Percentiles rank a stretch among this genome's conserved stretches.
Evolutionary conservation across 2,888 invertebrate genomes (phyloP).

Genomic region (Pollenia labialis): DNA sequence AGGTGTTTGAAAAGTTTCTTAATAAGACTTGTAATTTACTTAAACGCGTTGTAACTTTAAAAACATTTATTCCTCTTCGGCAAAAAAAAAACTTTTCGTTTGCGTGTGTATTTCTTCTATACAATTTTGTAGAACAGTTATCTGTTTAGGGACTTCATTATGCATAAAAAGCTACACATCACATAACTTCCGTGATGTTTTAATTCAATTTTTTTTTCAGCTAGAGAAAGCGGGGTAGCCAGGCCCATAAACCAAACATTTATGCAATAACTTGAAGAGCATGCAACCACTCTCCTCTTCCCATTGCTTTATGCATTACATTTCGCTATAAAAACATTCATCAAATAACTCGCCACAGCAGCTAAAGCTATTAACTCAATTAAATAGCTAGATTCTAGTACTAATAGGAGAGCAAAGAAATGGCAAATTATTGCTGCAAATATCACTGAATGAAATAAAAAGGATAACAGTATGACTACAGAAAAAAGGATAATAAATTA

Average conservation of each 20-base stretch:
- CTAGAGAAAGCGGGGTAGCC: background rate
- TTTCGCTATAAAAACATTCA: background rate
- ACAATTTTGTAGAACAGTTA: background rate
- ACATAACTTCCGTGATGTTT: conserved; percentile 33
- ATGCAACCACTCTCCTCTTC: background rate
- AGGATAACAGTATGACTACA: background rate
- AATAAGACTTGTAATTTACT: no score
- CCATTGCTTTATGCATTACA: background rate
- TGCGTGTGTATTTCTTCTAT: background rate
- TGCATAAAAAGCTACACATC: background rate
- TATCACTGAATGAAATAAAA: background rate
- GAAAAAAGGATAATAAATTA: conserved; percentile 21
- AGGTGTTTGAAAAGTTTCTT: no score
- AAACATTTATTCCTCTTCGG: background rate
- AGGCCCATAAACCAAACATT: background rate
- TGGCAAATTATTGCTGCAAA: conserved; percentile 13
- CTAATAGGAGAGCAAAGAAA: background rate
- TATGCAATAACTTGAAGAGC: background rate
- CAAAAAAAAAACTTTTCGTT: background rate
- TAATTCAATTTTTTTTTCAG: conserved; percentile 30
- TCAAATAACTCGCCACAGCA: background rate
- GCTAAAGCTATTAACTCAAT: conserved; percentile 42
- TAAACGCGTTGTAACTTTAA: background rate
- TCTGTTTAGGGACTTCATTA: no score
- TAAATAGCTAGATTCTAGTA: conserved; percentile 31